phyloP scores from a whole-genome alignment of 1,140 invertebrate species.

The Zaprionus kolodkinae region DNA sequence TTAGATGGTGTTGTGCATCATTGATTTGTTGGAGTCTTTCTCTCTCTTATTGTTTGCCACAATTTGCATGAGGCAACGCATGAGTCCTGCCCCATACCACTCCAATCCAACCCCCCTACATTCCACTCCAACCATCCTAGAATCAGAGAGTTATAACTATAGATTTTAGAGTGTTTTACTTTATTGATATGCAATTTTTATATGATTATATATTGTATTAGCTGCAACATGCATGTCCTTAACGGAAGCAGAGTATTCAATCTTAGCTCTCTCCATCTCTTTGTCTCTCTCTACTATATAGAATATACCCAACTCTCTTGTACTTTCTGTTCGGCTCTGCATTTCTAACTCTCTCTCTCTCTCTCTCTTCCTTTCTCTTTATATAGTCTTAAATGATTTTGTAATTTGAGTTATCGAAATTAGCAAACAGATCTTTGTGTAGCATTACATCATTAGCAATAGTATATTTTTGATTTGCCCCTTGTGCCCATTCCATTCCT shows the following conservation, averaged over 20 bases:
- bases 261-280: background rate
- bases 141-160: background rate
- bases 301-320: background rate
- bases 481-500: background rate
- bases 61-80: constrained; percentile 43
- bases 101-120: background rate
- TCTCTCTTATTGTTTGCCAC: constrained; percentile 34
- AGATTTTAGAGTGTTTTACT: background rate
- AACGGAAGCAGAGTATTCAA: background rate
- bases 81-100: constrained; percentile 14
- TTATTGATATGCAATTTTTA: constrained; percentile 12
- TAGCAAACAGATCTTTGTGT: background rate
- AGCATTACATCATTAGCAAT: background rate
- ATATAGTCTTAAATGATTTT: background rate
- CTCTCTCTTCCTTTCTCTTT: background rate
- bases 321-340: constrained; percentile 10
- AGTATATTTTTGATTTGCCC: background rate
- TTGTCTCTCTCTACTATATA: background rate
- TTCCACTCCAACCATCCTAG: background rate
- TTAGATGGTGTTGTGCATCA: constrained; percentile 25
- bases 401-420: background rate
- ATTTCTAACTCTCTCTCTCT: constrained; percentile 16
- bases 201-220: background rate
- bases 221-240: constrained; percentile 12
- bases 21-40: constrained; percentile 26